phyloP scores from a whole-genome alignment of 2,888 invertebrate genomes.

The Stenolophus ochropezus region DNA sequence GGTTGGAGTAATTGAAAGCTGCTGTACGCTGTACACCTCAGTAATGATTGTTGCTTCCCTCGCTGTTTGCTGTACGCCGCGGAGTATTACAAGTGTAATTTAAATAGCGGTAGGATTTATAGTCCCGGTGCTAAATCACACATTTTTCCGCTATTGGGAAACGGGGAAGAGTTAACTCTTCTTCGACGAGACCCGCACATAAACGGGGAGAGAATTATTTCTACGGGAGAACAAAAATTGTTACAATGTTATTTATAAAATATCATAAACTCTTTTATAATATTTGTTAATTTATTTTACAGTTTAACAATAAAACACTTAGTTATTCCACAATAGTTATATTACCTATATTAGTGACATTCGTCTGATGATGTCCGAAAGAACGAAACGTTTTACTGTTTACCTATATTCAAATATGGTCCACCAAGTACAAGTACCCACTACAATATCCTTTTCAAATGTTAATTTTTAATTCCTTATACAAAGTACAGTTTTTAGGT shows the following conservation, averaged over 20 bases:
- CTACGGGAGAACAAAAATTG: not conserved
- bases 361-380: too few relatives aligned
- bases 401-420: too few relatives aligned
- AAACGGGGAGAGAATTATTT: not conserved
- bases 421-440: too few relatives aligned
- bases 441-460: too few relatives aligned
- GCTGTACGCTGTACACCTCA: not conserved
- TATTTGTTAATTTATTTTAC: not conserved
- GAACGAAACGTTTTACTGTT: too few relatives aligned
- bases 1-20: conserved; percentile 3
- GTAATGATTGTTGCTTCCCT: not conserved
- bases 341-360: too few relatives aligned
- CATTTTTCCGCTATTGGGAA: conserved; percentile 40
- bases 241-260: not conserved
- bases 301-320: too few relatives aligned
- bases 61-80: not conserved
- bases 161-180: conserved; percentile 38
- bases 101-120: conserved; percentile 53
- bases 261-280: not conserved
- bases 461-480: too few relatives aligned
- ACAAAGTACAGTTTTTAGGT: too few relatives aligned
- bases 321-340: too few relatives aligned
- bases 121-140: conserved; percentile 51
- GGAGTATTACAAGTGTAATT: conserved; percentile 55
- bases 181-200: conserved; percentile 33